Percentiles rank a stretch among this genome's conserved stretches.
Conservation (phyloP, 1,140 invertebrate species). For the Ephestia elutella region DNA sequence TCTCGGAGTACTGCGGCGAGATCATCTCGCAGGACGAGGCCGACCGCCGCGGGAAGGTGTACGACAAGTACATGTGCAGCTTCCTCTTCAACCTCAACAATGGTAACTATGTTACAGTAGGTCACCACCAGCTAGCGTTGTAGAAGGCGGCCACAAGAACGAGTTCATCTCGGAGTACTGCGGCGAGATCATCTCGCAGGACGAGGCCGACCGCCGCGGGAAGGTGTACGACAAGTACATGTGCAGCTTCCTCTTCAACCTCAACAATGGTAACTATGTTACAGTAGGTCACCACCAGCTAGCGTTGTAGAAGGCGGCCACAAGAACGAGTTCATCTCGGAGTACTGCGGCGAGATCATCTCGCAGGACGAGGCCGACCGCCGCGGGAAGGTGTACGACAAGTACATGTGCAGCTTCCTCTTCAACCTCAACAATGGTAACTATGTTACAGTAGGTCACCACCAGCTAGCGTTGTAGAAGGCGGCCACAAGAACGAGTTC, state of each 20-base stretch:
- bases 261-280: constrained; percentile 90
- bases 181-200: constrained; percentile 98
- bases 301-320: constrained; percentile 96
- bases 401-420: constrained; percentile 99
- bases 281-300: no score
- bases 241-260: constrained; percentile 99
- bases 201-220: constrained; percentile 98
- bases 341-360: constrained; percentile 99
- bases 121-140: no score
- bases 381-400: constrained; percentile 99
- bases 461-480: no score
- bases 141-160: constrained; percentile 97
- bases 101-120: constrained; percentile 75
- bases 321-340: constrained; percentile 99
- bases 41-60: constrained; percentile 98
- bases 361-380: constrained; percentile 99
- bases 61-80: constrained; percentile 99
- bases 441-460: constrained; percentile 27
- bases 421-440: constrained; percentile 98
- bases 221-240: constrained; percentile 99
- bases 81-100: constrained; percentile 99
- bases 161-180: constrained; percentile 99
- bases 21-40: constrained; percentile 99
- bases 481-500: constrained; percentile 99
- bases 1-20: constrained; percentile 99